Evolutionary conservation across 2,888 invertebrate genomes (phyloP).

Genomic region (Achlya flavicornis): DNA sequence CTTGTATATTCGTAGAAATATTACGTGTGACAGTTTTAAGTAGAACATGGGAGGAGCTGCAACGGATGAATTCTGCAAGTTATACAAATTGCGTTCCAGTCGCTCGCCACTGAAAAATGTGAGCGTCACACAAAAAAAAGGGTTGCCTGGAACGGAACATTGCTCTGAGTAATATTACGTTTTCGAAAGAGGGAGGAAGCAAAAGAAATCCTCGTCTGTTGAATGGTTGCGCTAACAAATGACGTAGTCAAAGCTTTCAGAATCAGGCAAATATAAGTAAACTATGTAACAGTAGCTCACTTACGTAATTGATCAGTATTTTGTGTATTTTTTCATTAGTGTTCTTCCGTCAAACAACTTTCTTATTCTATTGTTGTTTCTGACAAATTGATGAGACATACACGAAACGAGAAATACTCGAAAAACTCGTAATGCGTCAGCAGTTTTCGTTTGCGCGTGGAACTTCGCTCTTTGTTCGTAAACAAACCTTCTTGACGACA

Average conservation of each 20-base stretch:
- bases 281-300: neutral
- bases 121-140: conserved; percentile 58
- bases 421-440: conserved; percentile 58
- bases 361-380: conserved; percentile 25
- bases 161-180: conserved; percentile 59
- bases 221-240: conserved; percentile 63
- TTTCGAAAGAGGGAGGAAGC: conserved; percentile 49
- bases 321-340: conserved; percentile 21
- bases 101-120: conserved; percentile 66
- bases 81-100: conserved; percentile 70
- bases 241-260: conserved; percentile 33
- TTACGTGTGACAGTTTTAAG: neutral
- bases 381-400: conserved; percentile 40
- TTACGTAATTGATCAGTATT: conserved; percentile 2
- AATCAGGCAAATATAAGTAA: neutral
- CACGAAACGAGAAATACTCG: conserved; percentile 40
- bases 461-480: conserved; percentile 58
- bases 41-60: conserved; percentile 18
- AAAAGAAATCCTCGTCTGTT: conserved; percentile 43
- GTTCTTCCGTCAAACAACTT: conserved; percentile 11
- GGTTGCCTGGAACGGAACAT: conserved; percentile 39
- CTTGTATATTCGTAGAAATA: neutral
- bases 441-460: conserved; percentile 58
- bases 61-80: conserved; percentile 41
- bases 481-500: conserved; percentile 49